Conservation (phyloP, 2,113 vertebrate species). For the Ophiodon elongatus region DNA sequence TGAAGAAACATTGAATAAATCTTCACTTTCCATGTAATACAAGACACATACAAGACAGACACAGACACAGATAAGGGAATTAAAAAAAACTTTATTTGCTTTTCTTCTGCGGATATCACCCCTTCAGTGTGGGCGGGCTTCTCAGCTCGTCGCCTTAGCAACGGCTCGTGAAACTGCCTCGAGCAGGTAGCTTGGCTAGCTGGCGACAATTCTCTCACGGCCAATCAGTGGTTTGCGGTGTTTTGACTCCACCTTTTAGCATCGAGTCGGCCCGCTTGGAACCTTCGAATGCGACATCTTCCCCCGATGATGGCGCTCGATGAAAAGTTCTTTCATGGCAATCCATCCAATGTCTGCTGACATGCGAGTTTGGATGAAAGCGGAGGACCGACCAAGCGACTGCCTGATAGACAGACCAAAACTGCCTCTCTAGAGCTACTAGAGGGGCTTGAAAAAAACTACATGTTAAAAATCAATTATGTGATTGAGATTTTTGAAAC, state of each 20-base stretch:
- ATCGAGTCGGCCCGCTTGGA: not conserved
- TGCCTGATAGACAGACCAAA: not conserved
- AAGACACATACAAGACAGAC: not conserved
- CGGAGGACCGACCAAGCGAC: not conserved
- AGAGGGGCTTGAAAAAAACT: not conserved
- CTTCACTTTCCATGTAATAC: not conserved
- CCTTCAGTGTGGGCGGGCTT: not conserved
- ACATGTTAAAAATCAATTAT: not conserved
- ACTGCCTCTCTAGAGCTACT: not conserved
- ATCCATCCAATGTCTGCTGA: not conserved
- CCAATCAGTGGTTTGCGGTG: not conserved
- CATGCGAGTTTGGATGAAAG: not conserved
- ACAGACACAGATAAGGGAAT: not conserved
- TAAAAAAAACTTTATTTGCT: not conserved
- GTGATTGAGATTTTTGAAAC: constrained; percentile 24
- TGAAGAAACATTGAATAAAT: not conserved
- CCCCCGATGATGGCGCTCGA: not conserved
- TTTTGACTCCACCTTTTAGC: not conserved
- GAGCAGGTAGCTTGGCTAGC: not conserved
- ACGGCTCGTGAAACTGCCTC: not conserved
- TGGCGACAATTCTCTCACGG: not conserved
- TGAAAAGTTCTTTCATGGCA: not conserved
- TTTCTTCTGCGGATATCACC: not conserved
- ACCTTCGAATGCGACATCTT: no score
- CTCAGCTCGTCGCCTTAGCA: not conserved